phyloP scores from a whole-genome alignment of 2,888 invertebrate genomes.

The Cryptophagus acutangulus region DNA sequence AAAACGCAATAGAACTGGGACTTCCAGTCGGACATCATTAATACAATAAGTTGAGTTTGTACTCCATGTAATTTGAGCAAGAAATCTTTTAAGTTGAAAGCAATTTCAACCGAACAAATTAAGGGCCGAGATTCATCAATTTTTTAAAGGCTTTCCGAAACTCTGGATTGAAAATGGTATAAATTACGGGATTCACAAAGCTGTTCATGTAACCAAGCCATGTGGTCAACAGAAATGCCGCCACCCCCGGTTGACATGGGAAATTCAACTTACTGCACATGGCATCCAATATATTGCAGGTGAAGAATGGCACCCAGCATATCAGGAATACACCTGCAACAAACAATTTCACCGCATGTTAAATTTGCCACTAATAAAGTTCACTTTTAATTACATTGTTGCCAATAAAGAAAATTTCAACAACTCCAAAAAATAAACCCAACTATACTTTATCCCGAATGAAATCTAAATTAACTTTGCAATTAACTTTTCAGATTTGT shows the following conservation, averaged over 20 bases:
- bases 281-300: slow-evolving; percentile 95
- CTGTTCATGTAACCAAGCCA: slow-evolving; percentile 99
- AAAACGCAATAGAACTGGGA: slow-evolving; percentile 14
- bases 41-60: slow-evolving; percentile 8
- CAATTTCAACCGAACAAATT: slow-evolving; percentile 16
- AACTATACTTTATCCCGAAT: no score
- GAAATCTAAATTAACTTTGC: no score
- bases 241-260: slow-evolving; percentile 77
- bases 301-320: slow-evolving; percentile 99
- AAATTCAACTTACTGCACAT: slow-evolving; percentile 83
- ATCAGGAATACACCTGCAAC: slow-evolving; percentile 92
- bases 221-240: slow-evolving; percentile 89
- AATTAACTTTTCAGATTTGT: no score
- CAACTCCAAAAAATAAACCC: no score
- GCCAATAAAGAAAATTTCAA: no score
- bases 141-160: slow-evolving; percentile 98
- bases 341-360: no score
- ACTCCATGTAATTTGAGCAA: slow-evolving; percentile 35
- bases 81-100: slow-evolving; percentile 18
- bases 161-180: slow-evolving; percentile 94
- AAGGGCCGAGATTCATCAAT: slow-evolving; percentile 66
- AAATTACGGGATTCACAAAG: slow-evolving; percentile 89
- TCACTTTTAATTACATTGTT: no score
- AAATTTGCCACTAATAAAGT: no score
- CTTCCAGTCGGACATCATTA: slow-evolving; percentile 8